These are phyloP conservation scores for Sander lucioperca DNA, from an alignment of 2,113 vertebrate genomes.

Conservation along the genomic window DNA sequence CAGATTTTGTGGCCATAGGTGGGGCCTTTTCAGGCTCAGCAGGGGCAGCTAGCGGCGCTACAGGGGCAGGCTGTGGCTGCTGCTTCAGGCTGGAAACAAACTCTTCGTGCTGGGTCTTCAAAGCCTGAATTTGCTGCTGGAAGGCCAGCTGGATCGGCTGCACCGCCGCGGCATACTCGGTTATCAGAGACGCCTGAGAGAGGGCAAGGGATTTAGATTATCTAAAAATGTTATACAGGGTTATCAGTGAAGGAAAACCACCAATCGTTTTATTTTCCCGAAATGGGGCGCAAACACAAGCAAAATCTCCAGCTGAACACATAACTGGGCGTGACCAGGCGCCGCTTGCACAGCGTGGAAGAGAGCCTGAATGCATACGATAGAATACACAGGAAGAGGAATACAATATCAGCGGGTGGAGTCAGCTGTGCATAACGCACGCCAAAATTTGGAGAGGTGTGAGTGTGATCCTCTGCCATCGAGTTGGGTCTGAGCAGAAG, in stretches of 20 bases:
- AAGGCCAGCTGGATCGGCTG: slow-evolving; percentile 96
- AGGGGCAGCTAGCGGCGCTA: slow-evolving; percentile 63
- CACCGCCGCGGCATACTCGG: slow-evolving; percentile 90
- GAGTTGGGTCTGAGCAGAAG: background rate
- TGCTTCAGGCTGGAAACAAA: slow-evolving; percentile 91
- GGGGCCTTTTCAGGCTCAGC: slow-evolving; percentile 74
- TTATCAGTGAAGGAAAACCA: background rate
- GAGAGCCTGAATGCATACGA: background rate
- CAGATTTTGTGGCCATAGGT: slow-evolving; percentile 71
- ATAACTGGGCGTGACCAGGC: background rate
- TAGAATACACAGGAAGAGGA: no score
- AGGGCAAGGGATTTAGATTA: background rate
- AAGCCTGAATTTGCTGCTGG: slow-evolving; percentile 95
- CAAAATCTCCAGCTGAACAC: background rate
- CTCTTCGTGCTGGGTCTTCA: slow-evolving; percentile 95
- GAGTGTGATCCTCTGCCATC: background rate
- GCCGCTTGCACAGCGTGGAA: background rate
- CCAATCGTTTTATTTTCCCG: background rate
- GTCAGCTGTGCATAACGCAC: background rate
- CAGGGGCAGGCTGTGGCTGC: slow-evolving; percentile 70
- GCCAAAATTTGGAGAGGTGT: no score
- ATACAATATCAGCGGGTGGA: no score
- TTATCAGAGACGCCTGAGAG: slow-evolving; percentile 92
- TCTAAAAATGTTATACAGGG: background rate
- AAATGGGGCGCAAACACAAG: background rate